Evolutionary conservation across 2,888 invertebrate genomes (phyloP).

Genomic region (Stomorhina lunata): DNA sequence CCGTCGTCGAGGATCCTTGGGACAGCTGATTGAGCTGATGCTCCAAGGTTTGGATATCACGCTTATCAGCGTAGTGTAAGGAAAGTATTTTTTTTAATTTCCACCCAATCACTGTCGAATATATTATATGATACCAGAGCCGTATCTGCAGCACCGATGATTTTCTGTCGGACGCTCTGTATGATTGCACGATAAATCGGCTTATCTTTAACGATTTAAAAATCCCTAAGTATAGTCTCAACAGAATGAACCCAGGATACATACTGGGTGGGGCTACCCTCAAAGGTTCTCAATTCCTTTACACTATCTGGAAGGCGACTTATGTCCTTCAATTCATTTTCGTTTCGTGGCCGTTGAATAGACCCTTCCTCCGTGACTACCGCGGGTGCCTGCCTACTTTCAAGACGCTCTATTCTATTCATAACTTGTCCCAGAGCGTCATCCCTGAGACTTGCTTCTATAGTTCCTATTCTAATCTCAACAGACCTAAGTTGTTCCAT

Average conservation of each 20-base stretch:
- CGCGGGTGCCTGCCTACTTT: too few relatives aligned
- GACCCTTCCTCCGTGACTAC: too few relatives aligned
- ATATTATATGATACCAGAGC: slow-evolving; percentile 56
- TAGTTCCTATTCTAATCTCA: too few relatives aligned
- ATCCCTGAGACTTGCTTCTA: too few relatives aligned
- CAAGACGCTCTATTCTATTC: too few relatives aligned
- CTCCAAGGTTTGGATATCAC: not conserved
- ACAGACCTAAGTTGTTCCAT: too few relatives aligned
- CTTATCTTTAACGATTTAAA: slow-evolving; percentile 37
- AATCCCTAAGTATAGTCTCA: slow-evolving; percentile 27
- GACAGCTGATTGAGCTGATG: slow-evolving; percentile 11
- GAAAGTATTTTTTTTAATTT: slow-evolving; percentile 44
- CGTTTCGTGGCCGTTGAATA: too few relatives aligned
- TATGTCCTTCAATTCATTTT: too few relatives aligned
- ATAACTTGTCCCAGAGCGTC: too few relatives aligned
- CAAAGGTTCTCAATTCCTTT: not conserved
- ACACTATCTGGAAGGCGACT: not conserved
- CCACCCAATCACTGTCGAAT: slow-evolving; percentile 6
- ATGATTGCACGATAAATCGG: slow-evolving; percentile 57
- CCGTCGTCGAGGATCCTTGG: not conserved
- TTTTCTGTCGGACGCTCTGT: slow-evolving; percentile 60
- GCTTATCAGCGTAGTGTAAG: slow-evolving; percentile 52
- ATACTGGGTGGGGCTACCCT: not conserved
- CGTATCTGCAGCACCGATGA: slow-evolving; percentile 52
- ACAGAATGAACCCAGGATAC: slow-evolving; percentile 11